phyloP scores from a whole-genome alignment of 2,888 invertebrate genomes.

The Deilephila elpenor region DNA sequence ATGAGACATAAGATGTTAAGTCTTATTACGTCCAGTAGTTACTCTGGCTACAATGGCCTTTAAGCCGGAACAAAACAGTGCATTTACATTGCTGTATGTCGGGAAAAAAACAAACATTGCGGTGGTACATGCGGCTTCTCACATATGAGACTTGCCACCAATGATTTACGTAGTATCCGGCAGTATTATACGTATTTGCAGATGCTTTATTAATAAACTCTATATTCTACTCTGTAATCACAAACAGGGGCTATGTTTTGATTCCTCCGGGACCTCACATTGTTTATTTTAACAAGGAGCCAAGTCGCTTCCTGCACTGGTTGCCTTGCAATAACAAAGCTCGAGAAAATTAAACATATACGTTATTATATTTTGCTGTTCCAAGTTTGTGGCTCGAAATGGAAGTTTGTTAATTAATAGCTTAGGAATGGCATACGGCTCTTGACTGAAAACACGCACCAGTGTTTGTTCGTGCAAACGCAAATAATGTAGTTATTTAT shows the following conservation, averaged over 20 bases:
- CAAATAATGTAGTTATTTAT: too few relatives aligned
- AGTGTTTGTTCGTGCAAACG: too few relatives aligned
- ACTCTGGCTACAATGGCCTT: too few relatives aligned
- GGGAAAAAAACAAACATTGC: too few relatives aligned
- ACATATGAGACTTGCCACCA: too few relatives aligned
- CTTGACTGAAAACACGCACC: neutral
- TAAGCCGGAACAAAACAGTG: too few relatives aligned
- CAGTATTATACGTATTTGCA: neutral
- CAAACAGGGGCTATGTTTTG: constrained; percentile 13
- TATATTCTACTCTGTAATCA: neutral
- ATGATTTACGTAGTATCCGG: too few relatives aligned
- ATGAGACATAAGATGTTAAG: too few relatives aligned
- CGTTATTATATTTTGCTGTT: constrained; percentile 5
- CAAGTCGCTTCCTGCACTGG: constrained; percentile 10
- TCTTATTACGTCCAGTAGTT: too few relatives aligned
- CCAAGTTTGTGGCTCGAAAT: constrained; percentile 1
- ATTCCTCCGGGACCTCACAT: constrained; percentile 1
- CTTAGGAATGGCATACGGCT: neutral
- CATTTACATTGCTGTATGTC: too few relatives aligned
- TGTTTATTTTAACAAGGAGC: constrained; percentile 25
- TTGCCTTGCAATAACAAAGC: constrained; percentile 1
- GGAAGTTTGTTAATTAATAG: neutral
- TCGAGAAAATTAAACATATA: constrained; percentile 9
- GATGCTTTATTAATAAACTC: neutral
- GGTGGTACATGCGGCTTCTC: too few relatives aligned